Conservation (phyloP, 1,140 invertebrate genomes). For the Lordiphosa collinella region DNA sequence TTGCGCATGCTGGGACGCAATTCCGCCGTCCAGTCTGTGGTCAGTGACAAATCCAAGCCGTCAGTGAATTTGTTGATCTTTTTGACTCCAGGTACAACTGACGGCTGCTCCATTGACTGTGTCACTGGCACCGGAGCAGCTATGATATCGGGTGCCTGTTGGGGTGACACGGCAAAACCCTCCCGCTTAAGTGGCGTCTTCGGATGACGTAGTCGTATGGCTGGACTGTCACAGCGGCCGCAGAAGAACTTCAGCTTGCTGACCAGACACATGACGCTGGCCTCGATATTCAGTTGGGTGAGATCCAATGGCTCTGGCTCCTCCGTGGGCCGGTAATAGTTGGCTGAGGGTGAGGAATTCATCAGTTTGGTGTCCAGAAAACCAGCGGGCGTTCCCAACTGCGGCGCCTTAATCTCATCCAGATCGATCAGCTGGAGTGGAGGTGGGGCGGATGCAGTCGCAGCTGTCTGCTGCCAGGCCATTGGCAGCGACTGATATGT, state of each 20-base stretch:
- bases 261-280: slow-evolving; percentile 91
- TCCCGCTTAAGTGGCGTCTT: slow-evolving; percentile 78
- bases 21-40: slow-evolving; percentile 87
- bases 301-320: slow-evolving; percentile 94
- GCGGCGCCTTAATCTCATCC: slow-evolving; percentile 38
- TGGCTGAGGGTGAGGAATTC: slow-evolving; percentile 88
- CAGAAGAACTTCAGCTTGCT: slow-evolving; percentile 89
- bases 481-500: slow-evolving; percentile 73
- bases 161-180: slow-evolving; percentile 49
- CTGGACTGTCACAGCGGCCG: slow-evolving; percentile 86
- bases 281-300: slow-evolving; percentile 93
- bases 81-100: slow-evolving; percentile 48
- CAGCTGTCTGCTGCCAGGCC: slow-evolving; percentile 19
- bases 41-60: slow-evolving; percentile 82
- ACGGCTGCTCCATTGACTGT: slow-evolving; percentile 32
- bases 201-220: slow-evolving; percentile 83
- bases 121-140: slow-evolving; percentile 18
- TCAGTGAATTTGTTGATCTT: slow-evolving; percentile 87
- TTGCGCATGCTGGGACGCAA: slow-evolving; percentile 90
- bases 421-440: slow-evolving; percentile 50
- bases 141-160: slow-evolving; percentile 61
- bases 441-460: neutral
- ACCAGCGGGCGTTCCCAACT: slow-evolving; percentile 42
- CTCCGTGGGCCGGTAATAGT: slow-evolving; percentile 90
- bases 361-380: slow-evolving; percentile 87